Percentiles rank a stretch among this genome's conserved stretches.
phyloP scores from a whole-genome alignment of 2,113 vertebrate genomes.

The Numida meleagris region DNA sequence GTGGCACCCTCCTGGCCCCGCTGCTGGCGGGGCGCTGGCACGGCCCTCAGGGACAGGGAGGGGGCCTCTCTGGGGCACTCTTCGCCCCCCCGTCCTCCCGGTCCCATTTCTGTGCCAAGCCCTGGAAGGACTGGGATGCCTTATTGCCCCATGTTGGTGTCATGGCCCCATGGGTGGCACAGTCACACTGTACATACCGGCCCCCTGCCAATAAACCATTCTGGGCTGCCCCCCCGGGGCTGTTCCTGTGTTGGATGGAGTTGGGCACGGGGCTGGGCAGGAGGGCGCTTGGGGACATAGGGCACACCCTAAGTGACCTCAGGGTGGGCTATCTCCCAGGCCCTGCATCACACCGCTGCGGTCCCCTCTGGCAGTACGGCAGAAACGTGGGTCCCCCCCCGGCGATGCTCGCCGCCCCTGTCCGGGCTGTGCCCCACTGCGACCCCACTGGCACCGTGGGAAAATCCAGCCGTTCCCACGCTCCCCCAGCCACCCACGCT shows the following conservation, averaged over 20 bases:
- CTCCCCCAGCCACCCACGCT: fast-evolving
- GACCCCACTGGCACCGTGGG: background rate
- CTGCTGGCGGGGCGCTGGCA: background rate
- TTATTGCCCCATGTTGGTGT: background rate
- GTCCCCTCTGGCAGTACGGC: background rate
- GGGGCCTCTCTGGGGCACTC: background rate
- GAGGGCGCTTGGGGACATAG: no score
- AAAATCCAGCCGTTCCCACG: background rate
- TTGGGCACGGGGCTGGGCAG: no score
- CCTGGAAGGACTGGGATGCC: background rate
- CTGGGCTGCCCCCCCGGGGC: background rate
- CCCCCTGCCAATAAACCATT: background rate
- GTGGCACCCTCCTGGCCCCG: background rate
- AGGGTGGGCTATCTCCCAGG: fast-evolving
- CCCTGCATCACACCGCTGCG: fast-evolving
- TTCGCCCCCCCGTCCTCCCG: background rate
- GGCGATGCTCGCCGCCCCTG: background rate
- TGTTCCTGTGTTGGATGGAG: background rate
- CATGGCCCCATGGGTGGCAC: background rate
- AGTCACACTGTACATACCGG: background rate
- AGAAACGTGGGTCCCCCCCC: background rate
- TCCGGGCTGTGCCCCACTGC: background rate
- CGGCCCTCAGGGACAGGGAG: background rate
- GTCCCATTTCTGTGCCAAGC: constrained; percentile 22
- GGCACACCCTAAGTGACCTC: fast-evolving